Percentiles rank a stretch among this genome's conserved stretches.
phyloP scores from a whole-genome alignment of 2,113 vertebrate species.

The Sula dactylatra region DNA sequence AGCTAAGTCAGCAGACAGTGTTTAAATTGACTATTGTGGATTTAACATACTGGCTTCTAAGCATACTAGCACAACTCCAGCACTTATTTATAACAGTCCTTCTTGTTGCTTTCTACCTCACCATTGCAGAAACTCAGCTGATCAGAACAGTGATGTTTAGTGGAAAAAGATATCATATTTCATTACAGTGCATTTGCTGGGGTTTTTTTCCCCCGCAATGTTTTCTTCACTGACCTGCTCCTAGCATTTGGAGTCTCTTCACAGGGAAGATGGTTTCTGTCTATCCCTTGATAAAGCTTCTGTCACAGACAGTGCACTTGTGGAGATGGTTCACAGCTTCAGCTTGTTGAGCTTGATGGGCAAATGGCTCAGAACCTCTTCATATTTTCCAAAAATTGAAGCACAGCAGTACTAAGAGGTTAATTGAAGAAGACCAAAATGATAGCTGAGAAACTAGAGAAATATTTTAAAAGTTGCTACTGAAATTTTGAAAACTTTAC shows the following conservation, averaged over 20 bases:
- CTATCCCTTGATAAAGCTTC: neutral
- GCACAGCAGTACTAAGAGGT: neutral
- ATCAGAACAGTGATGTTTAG: neutral
- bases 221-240: neutral
- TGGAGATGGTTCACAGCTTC: neutral
- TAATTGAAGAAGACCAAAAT: neutral
- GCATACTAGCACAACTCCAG: neutral
- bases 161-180: neutral
- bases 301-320: neutral
- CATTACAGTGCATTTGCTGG: accelerated
- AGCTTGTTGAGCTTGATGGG: neutral
- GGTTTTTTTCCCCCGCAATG: accelerated
- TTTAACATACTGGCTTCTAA: neutral
- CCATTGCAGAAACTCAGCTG: neutral
- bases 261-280: neutral
- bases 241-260: neutral
- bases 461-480: neutral
- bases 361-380: neutral
- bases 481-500: neutral
- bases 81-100: neutral
- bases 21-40: neutral
- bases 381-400: neutral
- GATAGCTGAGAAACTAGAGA: neutral
- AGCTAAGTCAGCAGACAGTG: neutral
- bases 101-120: neutral